phyloP scores from a whole-genome alignment of 2,113 vertebrate species.

The Ageneiosus marmoratus region DNA sequence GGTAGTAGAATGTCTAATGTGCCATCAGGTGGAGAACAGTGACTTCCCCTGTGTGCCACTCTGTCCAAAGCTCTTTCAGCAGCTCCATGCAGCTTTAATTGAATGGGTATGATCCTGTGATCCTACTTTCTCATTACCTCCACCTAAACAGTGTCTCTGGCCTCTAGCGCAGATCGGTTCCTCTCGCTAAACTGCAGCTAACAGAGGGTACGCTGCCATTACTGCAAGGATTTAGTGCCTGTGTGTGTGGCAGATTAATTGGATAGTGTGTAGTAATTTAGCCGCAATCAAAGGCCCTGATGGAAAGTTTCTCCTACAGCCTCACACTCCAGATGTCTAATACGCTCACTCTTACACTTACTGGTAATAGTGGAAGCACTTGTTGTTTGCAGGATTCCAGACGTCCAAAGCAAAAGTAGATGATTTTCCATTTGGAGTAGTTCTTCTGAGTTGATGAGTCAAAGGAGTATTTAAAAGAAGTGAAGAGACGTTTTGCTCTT shows the following conservation, averaged over 20 bases:
- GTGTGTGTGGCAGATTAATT: conserved; percentile 26
- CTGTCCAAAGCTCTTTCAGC: conserved; percentile 12
- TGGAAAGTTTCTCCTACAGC: conserved; percentile 28
- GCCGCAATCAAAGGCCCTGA: conserved; percentile 24
- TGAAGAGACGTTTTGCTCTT: neutral
- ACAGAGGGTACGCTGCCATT: neutral
- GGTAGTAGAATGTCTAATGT: neutral
- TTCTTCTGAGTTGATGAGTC: neutral
- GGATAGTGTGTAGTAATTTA: conserved; percentile 29
- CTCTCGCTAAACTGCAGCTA: neutral
- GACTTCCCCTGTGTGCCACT: neutral
- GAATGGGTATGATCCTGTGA: neutral
- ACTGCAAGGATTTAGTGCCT: neutral
- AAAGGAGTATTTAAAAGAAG: neutral
- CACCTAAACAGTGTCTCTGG: neutral
- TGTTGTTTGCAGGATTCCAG: neutral
- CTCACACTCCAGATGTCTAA: neutral
- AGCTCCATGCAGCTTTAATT: conserved; percentile 11
- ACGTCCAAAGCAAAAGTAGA: neutral
- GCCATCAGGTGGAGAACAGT: conserved; percentile 12
- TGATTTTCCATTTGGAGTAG: neutral
- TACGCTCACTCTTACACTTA: neutral
- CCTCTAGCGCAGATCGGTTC: neutral
- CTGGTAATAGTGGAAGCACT: neutral
- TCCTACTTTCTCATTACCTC: conserved; percentile 1